Evolutionary conservation across 2,888 invertebrate genomes (phyloP), one percentile per base, ranked within the genome.

Genomic region (Chalcosyrphus nemorum): DNA sequence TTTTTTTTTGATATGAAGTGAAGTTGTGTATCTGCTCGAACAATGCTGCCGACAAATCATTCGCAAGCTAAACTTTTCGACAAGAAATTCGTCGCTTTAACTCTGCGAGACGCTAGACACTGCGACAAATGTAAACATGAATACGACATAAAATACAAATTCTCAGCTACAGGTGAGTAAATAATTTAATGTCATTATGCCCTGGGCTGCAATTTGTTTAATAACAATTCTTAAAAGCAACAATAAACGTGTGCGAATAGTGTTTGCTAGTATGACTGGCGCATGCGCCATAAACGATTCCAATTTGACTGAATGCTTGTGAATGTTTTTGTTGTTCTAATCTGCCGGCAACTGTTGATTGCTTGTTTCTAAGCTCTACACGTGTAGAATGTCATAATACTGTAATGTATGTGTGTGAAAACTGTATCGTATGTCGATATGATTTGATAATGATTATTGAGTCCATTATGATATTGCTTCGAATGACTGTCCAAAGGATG

Each of bases 41-140:
- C 61, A 29, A 82, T 82, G 82, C 4, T 82, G 9, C 56, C 54
- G 11, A 41, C 56, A 68, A 77, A 13, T 72, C 45, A 68, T 45
- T 35, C 54, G 1, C 72, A 74, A 32, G 15, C 65, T 0, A 87
- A 87, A 68, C 81, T 88, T 0, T 90, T 90, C 21, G 90, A 89
- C 86, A 88, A 87, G 15, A 88, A 88, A 50, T 90, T 89, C 78
- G 87, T 89, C 63, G 88, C 89, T 1, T 74, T 86, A 0, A 86
- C 88, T 35, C 84, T 90, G 47, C 87, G 87, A 2, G 87, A 86
- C 72, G 71, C 87, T 19, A 66, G 88, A 7, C 86, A 87, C 6
- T 90, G 91, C 72, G 88, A 87, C 9, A 90, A 89, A 54, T 90
- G 91, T 59, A 65, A 59, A 1, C 86, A 61, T 54, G 87, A 87